Evolutionary conservation across 30 jellyfish, hydroid and myxozoan species (phyloP).

Genomic region (Calvadosia cruxmelitensis): DNA sequence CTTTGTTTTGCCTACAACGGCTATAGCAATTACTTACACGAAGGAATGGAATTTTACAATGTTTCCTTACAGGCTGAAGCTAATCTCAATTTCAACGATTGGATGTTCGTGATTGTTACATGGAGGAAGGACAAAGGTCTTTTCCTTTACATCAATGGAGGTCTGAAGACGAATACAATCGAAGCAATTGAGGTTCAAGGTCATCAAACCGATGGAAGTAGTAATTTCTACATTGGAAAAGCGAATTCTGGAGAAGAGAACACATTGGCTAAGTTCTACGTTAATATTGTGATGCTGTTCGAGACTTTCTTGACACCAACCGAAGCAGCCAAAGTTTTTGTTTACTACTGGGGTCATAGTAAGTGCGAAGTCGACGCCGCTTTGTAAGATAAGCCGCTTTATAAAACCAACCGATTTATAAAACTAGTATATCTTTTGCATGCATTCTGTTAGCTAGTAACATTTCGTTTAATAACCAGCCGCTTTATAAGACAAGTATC

Average conservation of each 20-base stretch:
- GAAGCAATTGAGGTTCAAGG: constrained; percentile 65
- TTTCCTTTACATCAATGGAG: constrained; percentile 69
- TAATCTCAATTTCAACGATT: constrained; percentile 44
- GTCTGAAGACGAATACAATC: constrained; percentile 23
- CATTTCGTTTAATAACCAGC: too few relatives aligned
- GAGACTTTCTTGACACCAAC: constrained; percentile 44
- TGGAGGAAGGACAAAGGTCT: constrained; percentile 85
- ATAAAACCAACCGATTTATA: too few relatives aligned
- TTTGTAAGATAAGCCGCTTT: too few relatives aligned
- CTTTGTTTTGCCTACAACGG: too few relatives aligned
- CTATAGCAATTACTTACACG: too few relatives aligned
- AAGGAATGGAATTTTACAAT: too few relatives aligned
- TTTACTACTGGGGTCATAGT: constrained; percentile 91
- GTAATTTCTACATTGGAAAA: constrained; percentile 57
- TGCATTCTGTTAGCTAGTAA: too few relatives aligned
- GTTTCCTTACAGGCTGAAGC: constrained; percentile 39
- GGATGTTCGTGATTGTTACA: constrained; percentile 63
- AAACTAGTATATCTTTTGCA: too few relatives aligned
- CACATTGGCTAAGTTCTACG: constrained; percentile 26
- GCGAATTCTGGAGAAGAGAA: constrained; percentile 20
- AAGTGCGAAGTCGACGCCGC: too few relatives aligned
- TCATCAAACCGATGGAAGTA: constrained; percentile 57
- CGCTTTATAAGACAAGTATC: too few relatives aligned
- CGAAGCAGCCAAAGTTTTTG: constrained; percentile 76
- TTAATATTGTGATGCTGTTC: constrained; percentile 48